Evolutionary conservation across 2,113 vertebrate genomes (phyloP).

Genomic region (Muscicapa adusta): DNA sequence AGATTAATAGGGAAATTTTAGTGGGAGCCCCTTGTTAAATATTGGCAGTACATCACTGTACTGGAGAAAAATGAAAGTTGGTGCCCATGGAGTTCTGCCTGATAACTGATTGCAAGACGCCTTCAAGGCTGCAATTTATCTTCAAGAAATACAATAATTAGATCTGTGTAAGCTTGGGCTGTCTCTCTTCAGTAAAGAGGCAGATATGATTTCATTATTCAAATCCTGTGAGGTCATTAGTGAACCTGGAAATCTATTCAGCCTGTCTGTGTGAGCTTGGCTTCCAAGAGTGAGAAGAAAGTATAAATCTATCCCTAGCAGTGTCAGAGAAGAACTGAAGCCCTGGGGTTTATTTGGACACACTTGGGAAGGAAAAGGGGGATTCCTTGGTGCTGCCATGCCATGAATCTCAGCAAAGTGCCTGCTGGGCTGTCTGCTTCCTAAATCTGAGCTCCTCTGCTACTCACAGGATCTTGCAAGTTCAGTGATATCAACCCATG

Average conservation of each 20-base stretch:
- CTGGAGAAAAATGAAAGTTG: slow-evolving; percentile 20
- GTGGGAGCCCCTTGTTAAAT: slow-evolving; percentile 37
- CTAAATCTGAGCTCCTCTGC: neutral
- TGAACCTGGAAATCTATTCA: slow-evolving; percentile 49
- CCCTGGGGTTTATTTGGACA: neutral
- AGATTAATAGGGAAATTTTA: slow-evolving; percentile 45
- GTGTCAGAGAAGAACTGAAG: neutral
- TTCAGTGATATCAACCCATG: neutral
- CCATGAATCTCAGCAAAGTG: neutral
- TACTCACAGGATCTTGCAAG: neutral
- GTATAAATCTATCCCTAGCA: neutral
- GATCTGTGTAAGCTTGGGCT: slow-evolving; percentile 27
- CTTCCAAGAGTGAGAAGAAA: neutral
- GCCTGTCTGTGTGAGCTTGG: slow-evolving; percentile 27
- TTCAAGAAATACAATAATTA: slow-evolving; percentile 33
- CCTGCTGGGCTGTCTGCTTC: neutral
- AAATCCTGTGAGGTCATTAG: slow-evolving; percentile 62
- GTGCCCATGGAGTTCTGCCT: slow-evolving; percentile 15
- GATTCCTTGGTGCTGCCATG: neutral
- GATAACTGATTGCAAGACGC: slow-evolving; percentile 55
- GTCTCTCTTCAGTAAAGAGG: neutral
- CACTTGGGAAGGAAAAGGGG: neutral
- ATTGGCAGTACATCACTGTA: slow-evolving; percentile 44
- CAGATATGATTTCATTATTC: slow-evolving; percentile 58
- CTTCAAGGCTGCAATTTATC: slow-evolving; percentile 55